phyloP scores from a whole-genome alignment of 2,888 invertebrate genomes.

The Ennomos erosarius region DNA sequence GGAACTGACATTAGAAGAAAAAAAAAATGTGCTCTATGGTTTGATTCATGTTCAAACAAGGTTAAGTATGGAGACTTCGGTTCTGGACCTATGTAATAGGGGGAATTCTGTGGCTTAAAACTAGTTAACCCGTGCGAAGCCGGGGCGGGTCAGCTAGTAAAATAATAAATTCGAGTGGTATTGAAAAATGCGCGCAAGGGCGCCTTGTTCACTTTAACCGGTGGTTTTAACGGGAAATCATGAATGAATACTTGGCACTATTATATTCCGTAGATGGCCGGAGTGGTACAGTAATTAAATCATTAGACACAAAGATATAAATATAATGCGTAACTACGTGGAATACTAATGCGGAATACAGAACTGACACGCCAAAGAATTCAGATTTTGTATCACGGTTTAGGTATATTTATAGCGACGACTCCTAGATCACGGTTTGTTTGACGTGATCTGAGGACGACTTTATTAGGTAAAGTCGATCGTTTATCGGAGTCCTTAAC shows the following conservation, averaged over 20 bases:
- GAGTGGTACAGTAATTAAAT: slow-evolving; percentile 51
- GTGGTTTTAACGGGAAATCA: slow-evolving; percentile 35
- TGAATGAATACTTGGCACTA: slow-evolving; percentile 35
- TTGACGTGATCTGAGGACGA: no score
- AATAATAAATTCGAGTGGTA: no score
- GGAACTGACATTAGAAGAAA: no score
- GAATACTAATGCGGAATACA: slow-evolving; percentile 46
- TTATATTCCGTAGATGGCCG: slow-evolving; percentile 29
- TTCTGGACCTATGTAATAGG: no score
- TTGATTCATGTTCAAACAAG: no score
- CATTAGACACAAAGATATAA: slow-evolving; percentile 40
- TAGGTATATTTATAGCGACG: slow-evolving; percentile 44
- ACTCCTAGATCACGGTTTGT: no score
- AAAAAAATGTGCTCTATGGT: no score
- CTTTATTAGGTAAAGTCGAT: slow-evolving; percentile 34
- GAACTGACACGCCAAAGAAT: slow-evolving; percentile 40
- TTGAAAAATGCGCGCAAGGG: slow-evolving; percentile 8
- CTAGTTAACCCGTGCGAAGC: no score
- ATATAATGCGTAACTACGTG: slow-evolving; percentile 39
- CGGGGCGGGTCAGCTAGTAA: no score
- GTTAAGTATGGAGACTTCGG: no score
- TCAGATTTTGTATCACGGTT: slow-evolving; percentile 44
- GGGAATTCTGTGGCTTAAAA: no score
- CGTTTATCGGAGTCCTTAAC: slow-evolving; percentile 8
- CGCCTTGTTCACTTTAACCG: slow-evolving; percentile 21